Base-by-base conservation (phyloP, 2,888 invertebrate species). In the Drosophila multiciliata region DNA sequence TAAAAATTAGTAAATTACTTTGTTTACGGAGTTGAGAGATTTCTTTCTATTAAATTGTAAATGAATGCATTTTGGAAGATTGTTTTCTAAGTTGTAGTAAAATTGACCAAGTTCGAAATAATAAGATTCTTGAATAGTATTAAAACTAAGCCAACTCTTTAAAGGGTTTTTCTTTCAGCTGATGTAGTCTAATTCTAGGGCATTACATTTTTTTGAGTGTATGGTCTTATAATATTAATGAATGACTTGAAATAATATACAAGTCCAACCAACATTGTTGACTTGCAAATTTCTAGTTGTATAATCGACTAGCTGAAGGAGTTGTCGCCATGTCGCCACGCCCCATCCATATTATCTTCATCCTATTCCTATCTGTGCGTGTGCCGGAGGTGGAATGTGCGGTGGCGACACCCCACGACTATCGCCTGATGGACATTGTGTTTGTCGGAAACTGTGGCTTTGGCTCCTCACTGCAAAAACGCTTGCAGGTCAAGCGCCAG, bases 401-500 rank as follows among this genome's bases (percentile, higher is more conserved):
- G 53, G 17, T 57, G 59, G 36, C 52, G 35, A 38, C 29, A 40
- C 53, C 61, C 50, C 70, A 61, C 59, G 75, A 78, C 85, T 93
- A 93, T 91, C 92, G 93, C 59, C 92, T 80, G 70, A 92, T 92
- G 68, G 93, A 93, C 92, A 93, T 91, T 32, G 92, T 92, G 69
- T 91, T 93, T 48, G 89, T 86, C 48, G 92, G 91, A 79, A 91
- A 92, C 66, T 92, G 91, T 12, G 87, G 90, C 73, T 92, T 92
- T 62, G 85, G 83, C 33, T 91, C 84, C 60, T 83, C 80, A 38
- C 90, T 90, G 69, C 90, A 92, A 72, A 93, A 92, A 29, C 92
- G 87, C 67, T 92, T 91, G 59, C 93, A 91, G 42, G 97, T 97
- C 40, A 97, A 93, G 75, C 97, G 94, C 97, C 97, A 97, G 90